Conservation (phyloP, 2,888 invertebrate genomes). For the Altica lythri region DNA sequence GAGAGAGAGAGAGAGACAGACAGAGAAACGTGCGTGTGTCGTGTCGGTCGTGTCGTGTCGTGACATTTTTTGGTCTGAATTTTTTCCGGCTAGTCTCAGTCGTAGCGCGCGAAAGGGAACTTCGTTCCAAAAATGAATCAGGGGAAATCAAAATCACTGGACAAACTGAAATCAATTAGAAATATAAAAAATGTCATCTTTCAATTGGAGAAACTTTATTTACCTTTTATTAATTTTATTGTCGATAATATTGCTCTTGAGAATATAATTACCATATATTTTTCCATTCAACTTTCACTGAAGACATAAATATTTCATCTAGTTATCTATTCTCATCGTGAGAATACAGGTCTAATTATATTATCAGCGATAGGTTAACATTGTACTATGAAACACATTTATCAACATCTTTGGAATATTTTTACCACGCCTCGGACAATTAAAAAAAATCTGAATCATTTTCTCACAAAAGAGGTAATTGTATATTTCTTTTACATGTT, state of each 20-base stretch:
- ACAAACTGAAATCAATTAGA: too few species aligned
- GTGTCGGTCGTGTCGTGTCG: too few species aligned
- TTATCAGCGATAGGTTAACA: slow-evolving; percentile 8
- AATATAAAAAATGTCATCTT: too few species aligned
- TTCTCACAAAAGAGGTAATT: slow-evolving; percentile 18
- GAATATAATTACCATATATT: slow-evolving; percentile 4
- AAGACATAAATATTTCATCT: slow-evolving; percentile 1
- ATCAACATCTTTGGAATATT: slow-evolving; percentile 9
- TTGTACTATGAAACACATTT: slow-evolving; percentile 6
- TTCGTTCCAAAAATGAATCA: too few species aligned
- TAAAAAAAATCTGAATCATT: slow-evolving; percentile 8
- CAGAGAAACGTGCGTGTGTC: too few species aligned
- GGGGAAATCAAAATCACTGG: too few species aligned
- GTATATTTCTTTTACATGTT: neutral
- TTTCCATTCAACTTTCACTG: slow-evolving; percentile 10
- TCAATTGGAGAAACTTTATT: too few species aligned
- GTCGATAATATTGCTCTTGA: neutral
- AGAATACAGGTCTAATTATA: slow-evolving; percentile 16
- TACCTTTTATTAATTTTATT: neutral
- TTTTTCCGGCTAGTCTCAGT: too few species aligned
- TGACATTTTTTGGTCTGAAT: too few species aligned
- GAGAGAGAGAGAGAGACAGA: too few species aligned
- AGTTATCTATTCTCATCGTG: slow-evolving; percentile 10
- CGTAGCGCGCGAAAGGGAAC: too few species aligned
- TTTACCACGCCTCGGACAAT: slow-evolving; percentile 16